Conservation (phyloP, 2,888 invertebrate genomes). For the Eucera pruinosa region DNA sequence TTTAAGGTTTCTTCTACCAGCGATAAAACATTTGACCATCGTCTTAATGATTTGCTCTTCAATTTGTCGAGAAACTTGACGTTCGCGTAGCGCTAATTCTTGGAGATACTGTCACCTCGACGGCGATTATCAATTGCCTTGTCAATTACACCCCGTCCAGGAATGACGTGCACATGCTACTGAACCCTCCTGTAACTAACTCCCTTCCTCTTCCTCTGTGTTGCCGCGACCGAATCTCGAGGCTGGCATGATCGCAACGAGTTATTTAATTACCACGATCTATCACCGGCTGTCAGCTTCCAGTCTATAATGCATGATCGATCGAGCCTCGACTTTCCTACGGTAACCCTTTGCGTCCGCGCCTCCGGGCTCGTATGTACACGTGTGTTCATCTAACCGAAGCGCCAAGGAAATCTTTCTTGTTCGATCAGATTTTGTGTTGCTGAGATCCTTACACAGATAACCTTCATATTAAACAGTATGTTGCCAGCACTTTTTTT, state of each 20-base stretch:
- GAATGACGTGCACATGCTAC: constrained; percentile 75
- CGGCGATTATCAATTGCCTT: constrained; percentile 81
- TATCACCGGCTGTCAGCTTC: constrained; percentile 81
- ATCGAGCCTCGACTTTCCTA: constrained; percentile 72
- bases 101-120: constrained; percentile 75
- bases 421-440: no score
- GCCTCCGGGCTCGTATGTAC: not conserved
- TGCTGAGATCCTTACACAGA: no score
- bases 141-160: constrained; percentile 80
- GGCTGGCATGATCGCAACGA: constrained; percentile 78
- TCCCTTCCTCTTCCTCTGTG: constrained; percentile 39
- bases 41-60: constrained; percentile 51
- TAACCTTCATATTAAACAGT: no score
- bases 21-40: constrained; percentile 17
- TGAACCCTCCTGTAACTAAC: constrained; percentile 59
- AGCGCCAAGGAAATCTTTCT: constrained; percentile 6
- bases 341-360: constrained; percentile 66
- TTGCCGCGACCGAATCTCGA: constrained; percentile 72
- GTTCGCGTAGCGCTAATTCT: constrained; percentile 69
- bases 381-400: constrained; percentile 14
- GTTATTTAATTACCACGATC: constrained; percentile 84
- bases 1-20: no score
- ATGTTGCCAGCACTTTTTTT: no score
- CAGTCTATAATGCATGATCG: constrained; percentile 83
- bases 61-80: constrained; percentile 52